Conservation (phyloP, 2,888 invertebrate genomes). For the Ornithoptera priamus region DNA sequence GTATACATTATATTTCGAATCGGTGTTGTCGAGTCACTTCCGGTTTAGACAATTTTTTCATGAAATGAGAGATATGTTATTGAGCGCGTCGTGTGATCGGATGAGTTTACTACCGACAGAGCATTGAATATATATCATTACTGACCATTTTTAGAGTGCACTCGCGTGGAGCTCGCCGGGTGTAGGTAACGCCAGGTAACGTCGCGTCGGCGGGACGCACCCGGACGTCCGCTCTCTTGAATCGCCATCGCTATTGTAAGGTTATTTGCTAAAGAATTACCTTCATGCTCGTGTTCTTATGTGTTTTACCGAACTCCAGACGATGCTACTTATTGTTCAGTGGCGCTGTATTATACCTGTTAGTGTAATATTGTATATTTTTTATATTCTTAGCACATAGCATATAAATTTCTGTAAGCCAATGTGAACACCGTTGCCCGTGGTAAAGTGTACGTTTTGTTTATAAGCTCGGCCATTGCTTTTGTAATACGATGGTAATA, state of each 20-base stretch:
- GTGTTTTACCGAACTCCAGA: slow-evolving; percentile 18
- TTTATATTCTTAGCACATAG: slow-evolving; percentile 36
- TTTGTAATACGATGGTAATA: slow-evolving; percentile 45
- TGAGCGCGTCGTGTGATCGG: background rate
- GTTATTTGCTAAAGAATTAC: slow-evolving; percentile 28
- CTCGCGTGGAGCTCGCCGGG: background rate
- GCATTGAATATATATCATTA: slow-evolving; percentile 18
- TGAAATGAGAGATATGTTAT: background rate
- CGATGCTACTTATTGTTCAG: slow-evolving; percentile 28
- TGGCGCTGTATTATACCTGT: slow-evolving; percentile 30
- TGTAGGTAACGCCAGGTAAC: background rate
- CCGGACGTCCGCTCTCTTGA: slow-evolving; percentile 4
- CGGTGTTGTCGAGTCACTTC: background rate
- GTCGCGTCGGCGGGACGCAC: too few species aligned
- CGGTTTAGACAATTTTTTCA: slow-evolving; percentile 3
- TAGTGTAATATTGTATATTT: slow-evolving; percentile 33
- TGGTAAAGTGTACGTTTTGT: slow-evolving; percentile 34
- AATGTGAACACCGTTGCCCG: slow-evolving; percentile 39
- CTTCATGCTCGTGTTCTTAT: slow-evolving; percentile 40
- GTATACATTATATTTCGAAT: background rate
- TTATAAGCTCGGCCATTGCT: slow-evolving; percentile 39
- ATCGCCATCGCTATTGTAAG: slow-evolving; percentile 11
- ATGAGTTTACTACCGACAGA: background rate
- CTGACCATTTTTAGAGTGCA: slow-evolving; percentile 18
- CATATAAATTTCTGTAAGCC: slow-evolving; percentile 38